Evolutionary conservation across 2,797 vertebrate genomes (phyloP).

Genomic region (Arnoldichthys spilopterus): DNA sequence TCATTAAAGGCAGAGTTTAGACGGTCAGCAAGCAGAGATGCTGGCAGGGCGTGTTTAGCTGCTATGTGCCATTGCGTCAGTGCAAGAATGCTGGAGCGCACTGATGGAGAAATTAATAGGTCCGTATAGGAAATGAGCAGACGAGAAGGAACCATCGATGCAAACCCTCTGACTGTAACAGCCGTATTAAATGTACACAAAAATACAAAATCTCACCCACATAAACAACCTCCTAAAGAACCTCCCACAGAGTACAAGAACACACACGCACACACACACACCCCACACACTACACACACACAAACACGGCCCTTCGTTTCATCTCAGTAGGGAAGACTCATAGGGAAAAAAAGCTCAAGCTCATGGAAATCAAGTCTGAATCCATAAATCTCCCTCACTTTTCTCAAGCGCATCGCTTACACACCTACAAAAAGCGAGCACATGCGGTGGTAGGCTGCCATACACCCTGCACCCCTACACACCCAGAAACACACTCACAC

Average conservation of each 20-base stretch:
- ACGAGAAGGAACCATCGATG: neutral
- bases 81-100: neutral
- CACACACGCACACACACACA: neutral
- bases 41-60: constrained; percentile 1
- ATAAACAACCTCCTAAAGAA: constrained; percentile 2
- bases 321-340: neutral
- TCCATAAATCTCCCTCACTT: constrained; percentile 39
- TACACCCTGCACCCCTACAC: neutral
- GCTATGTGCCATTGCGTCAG: constrained; percentile 1
- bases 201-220: constrained; percentile 47
- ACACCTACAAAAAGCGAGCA: constrained; percentile 14
- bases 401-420: constrained; percentile 11
- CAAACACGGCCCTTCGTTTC: neutral
- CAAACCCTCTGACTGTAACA: neutral
- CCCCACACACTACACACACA: neutral
- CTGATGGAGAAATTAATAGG: constrained; percentile 7
- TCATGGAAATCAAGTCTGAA: constrained; percentile 48
- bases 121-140: neutral
- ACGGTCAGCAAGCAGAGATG: constrained; percentile 22
- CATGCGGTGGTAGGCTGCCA: neutral
- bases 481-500: constrained; percentile 4
- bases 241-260: constrained; percentile 21
- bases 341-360: constrained; percentile 8
- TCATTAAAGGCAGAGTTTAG: constrained; percentile 43
- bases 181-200: constrained; percentile 54